Evolutionary conservation across 1,140 invertebrate species (phyloP), one percentile per base, ranked within the genome.

Genomic region (Drosophila bocqueti): DNA sequence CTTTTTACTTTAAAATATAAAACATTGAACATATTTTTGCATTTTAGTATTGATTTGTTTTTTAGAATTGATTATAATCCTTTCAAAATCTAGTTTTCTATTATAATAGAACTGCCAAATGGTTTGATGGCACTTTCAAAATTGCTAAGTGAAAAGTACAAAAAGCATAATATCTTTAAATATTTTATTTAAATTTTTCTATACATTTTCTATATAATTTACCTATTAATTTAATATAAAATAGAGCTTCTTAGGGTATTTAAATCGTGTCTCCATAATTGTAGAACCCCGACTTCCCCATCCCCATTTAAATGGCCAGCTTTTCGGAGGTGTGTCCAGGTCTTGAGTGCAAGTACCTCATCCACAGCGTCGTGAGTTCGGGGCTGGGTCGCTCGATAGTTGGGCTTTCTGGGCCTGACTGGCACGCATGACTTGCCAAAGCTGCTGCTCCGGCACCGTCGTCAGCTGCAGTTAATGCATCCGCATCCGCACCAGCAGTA

Each of bases 351-450:
- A 24, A 49, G 68, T 61, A 45, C 74, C 54, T 76, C 74, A 57
- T 54, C 57, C 50, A 40, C 31, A 10, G 26, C 31, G 71, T 43
- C 40, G 47, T 59, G 24, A 49, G 55, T 18, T 42, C 24, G 54
- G 55, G 57, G 59, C 24, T 66, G 46, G 31, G 50, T 65, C 34
- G 26, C 24, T 62, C 40, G 11, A 55, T 34, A 52, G 43, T 59
- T 60, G 54, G 46, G 29, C 38, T 61, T 64, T 47, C 16, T 68
- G 80, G 64, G 52, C 54, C 49, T 50, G 47, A 31, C 15, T 45
- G 62, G 57, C 80, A 86, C 84, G 81, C 83, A 86, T 86, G 83
- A 86, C 73, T 82, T 50, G 74, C 77, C 80, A 79, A 73, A 90
- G 77, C 65, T 64, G 77, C 65, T 66, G 74, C 57, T 64, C 43